A percentile compares a stretch with the other conserved stretches of the same genome.
Conservation (phyloP, 2,113 vertebrate genomes). For the Vulpes ferrilata region DNA sequence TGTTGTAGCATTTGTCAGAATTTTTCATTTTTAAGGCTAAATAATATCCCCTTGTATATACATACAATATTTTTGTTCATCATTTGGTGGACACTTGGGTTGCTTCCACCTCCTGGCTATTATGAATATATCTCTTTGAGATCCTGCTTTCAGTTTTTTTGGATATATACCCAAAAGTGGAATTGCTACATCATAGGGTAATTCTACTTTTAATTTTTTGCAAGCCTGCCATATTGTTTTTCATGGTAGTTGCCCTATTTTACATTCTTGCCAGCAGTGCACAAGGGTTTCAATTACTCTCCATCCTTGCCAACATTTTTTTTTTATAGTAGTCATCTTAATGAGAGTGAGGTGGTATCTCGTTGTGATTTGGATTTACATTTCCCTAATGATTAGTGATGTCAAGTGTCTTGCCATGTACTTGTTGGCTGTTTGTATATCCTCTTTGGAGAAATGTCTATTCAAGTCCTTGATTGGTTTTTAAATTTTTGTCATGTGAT, state of each 20-base stretch:
- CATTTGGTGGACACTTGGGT: fast-evolving
- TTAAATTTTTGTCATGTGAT: background rate
- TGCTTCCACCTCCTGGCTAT: background rate
- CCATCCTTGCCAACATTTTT: background rate
- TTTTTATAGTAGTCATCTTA: background rate
- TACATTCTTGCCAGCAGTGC: background rate
- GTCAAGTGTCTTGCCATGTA: too few relatives aligned
- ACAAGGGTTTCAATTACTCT: background rate
- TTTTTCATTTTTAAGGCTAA: background rate
- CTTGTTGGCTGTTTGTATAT: background rate
- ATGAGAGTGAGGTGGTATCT: background rate
- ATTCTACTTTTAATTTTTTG: background rate
- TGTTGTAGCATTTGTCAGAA: background rate
- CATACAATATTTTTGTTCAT: background rate
- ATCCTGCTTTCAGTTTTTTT: background rate
- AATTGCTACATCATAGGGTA: background rate
- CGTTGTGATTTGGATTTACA: background rate
- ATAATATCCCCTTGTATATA: background rate
- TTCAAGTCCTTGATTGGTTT: background rate
- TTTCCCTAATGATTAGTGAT: background rate
- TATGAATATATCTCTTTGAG: background rate
- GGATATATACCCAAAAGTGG: too few relatives aligned
- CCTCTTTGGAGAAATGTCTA: background rate
- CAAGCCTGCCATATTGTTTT: background rate
- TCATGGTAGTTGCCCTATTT: background rate